Evolutionary conservation across 2,888 invertebrate genomes (phyloP), one percentile per base, ranked within the genome.

Genomic region (Entomobrya multifasciata): DNA sequence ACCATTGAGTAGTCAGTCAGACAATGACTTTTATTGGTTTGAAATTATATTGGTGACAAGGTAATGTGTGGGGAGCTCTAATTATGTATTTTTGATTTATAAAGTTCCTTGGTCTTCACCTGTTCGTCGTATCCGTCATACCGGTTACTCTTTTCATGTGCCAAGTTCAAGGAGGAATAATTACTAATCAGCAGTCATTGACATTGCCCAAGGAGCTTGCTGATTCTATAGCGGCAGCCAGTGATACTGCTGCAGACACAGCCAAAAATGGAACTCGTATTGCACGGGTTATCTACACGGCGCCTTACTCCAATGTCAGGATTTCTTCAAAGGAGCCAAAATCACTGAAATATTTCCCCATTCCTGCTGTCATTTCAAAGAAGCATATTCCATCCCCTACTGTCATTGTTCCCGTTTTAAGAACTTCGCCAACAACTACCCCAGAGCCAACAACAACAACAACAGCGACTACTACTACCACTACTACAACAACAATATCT

Each of bases 101-200:
- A 74, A 49, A 74, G 72, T 49, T n/a, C 27, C 17, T 36, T 74
- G 52, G 67, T 44, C 67, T 67, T 44, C 44, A 67, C 44, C 44
- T 44, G 15, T 80, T 67, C 22, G 8, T 67, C 17, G 65, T 55
- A 6, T 70, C 47, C 15, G 27, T 20, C 25, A 25, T 55, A 36
- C 74, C 62, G 20, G 62, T 77, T 47, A 44, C 44, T 25, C 44
- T 76, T 47, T 36, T 85, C 67, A n/a, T 78, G 60, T 78, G 78
- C 41, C 86, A 86, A 72, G 86, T 86, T 72, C 72, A 79, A 72
- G 86, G 86, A 60, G 86, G 86, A 8, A 86, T 86, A 86, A 86
- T 86, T 62, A 86, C 86, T 3, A 86, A 79, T 62, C 86, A 86
- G 22, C 49, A 86, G 72, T 70, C 86, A 52, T 62, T 86, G 44